Evolutionary conservation across 2,888 invertebrate genomes (phyloP), one percentile per base, ranked within the genome.

Genomic region (Aethes cnicana): DNA sequence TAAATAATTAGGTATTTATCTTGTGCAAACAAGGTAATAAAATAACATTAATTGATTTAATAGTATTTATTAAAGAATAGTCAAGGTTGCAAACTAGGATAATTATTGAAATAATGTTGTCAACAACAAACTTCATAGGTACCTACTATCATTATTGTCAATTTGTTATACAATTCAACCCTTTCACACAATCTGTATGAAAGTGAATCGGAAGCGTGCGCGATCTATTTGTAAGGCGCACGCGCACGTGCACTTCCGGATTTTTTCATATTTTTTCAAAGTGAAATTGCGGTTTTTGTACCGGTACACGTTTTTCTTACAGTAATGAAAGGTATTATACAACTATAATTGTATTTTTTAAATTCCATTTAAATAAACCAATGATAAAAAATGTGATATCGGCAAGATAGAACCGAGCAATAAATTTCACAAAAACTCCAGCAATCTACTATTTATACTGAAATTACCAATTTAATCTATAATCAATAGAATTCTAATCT

Each of bases 221-320:
- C n/a, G 47, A 47, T 52, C 52, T 52, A 52, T 39, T 37, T 52
- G 52, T 41, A 55, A 56, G 47, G 35, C 11, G 20, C n/a, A n/a
- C n/a, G n/a, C 53, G 56, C 58, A 58, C 58, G 58, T 58, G 67
- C 60, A 58, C 56, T 63, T 63, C 65, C 61, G 59, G 41, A 55
- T 62, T 21, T 32, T 52, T 50, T 43, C 42, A 16, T 18, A 7
- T 11, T 5, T 4, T 6, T 42, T 20, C 8, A 12, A 17, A 25
- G 9, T 33, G 26, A 21, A 25, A 33, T 25, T 33, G 33, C 44
- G 32, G 44, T 44, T 33, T 32, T 33, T 33, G 44, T 32, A 11
- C 44, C 44, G 44, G 17, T 44, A 17, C 33, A 12, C 8, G 12
- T 37, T 37, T 37, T 4, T 25, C n/a, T n/a, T n/a, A n/a, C n/a